Base-by-base conservation (phyloP, 1,140 invertebrate species). In the Drosophila rufa region DNA sequence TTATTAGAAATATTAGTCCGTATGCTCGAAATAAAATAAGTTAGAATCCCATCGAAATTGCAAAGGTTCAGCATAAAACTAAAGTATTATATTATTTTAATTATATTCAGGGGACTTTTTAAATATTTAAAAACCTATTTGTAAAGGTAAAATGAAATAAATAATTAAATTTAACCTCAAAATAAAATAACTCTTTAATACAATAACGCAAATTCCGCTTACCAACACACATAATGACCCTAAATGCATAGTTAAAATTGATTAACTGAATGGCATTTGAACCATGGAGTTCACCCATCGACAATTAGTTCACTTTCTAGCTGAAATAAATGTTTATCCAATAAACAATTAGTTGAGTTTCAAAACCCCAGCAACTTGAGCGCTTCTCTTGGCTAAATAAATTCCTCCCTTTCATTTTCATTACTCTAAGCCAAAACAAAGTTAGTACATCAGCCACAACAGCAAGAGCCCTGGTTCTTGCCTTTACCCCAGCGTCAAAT, bases 371-470 rank as follows among this genome's bases (percentile, higher is more conserved):
- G 19, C 4, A 42, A 38, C 36, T 22, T 8, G 17, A 30, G 42
- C 27, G 40, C 48, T 36, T 3, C 15, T 47, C 47, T 15, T 53
- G 33, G 15, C 40, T 3, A 36, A 36, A 36, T 36, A 36, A 36
- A 11, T 36, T 36, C 33, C 33, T 36, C 2, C 9, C 33, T 11
- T 36, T 11, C 6, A 30, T 56, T 42, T 77, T 78, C 75, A 65
- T 79, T 43, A 73, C 59, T 60, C 59, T 59, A 46, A 79, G 59
- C 68, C 66, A 65, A 65, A 65, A 68, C 55, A 77, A 77, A 58
- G 27, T 74, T 73, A 45, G 75, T 69, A 43, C 25, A 36, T 45
- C 22, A 65, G 38, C 62, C 59, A 73, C 25, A 45, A 73, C 25
- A 45, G 17, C 27, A 57, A 25, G 17, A 11, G 22, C 14, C 15